Evolutionary conservation across 2,113 vertebrate genomes (phyloP), one percentile per base, ranked within the genome.

Genomic region (Triplophysa tibetana): DNA sequence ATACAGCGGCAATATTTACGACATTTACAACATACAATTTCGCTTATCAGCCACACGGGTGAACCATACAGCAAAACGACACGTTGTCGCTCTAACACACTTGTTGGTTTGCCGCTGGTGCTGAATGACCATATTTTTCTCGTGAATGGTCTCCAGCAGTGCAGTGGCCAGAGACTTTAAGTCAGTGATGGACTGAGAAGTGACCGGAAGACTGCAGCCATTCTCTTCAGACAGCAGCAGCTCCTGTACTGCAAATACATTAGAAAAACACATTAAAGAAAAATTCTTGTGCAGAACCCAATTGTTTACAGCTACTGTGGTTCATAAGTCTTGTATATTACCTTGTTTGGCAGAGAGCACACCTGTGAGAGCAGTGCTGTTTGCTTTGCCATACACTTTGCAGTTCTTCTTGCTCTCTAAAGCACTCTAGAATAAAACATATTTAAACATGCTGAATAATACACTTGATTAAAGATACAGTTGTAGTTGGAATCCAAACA

Each of bases 91-190:
- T 24, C 2, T 24, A 12, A 69, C 69, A 62, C 63, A 83, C 97
- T 96, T 98, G 94, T 97, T 99, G 83, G 97, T 98, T 88, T 99
- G 97, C 9, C 98, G 94, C 84, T 99, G 98, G 89, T 99, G 97
- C 89, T 98, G 96, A 87, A 99, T 93, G 85, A 98, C 93, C 95
- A 99, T 96, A 89, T 97, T 99, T 89, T 99, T 99, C 90, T 99
- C 98, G 0, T 99, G 97, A 87, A 99, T 98, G 0, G 96, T 98
- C 90, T 99, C 97, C 86, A 99, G 88, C 83, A 99, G 91, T 26
- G 98, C 98, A 0, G 96, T 98, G 58, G 98, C 96, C 84, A 99
- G 90, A 82, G 96, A 98, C 87, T 98, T 98, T 84, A 99, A 95
- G 89, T 99, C 97, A 19, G 95, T 95, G 84, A 99, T 96, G 87